These are phyloP conservation scores for Triplophysa tibetana DNA, from an alignment of 2,113 vertebrate species.

Conservation along the genomic window DNA sequence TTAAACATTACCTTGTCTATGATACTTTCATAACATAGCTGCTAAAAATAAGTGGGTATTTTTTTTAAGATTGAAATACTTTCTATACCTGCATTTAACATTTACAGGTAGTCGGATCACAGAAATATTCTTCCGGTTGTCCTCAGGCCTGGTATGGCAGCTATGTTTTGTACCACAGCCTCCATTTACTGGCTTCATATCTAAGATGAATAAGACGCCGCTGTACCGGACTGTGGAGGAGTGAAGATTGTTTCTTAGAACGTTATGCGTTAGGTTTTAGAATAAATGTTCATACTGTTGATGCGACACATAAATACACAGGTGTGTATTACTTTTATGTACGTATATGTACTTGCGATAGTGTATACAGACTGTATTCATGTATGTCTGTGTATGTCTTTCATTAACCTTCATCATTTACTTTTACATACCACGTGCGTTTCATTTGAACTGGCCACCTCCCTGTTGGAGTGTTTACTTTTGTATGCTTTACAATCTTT, in stretches of 20 bases:
- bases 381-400: background rate
- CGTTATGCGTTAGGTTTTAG: background rate
- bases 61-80: background rate
- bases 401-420: no score
- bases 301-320: no score
- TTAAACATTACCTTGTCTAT: background rate
- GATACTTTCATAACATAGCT: background rate
- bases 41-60: background rate
- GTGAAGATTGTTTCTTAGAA: background rate
- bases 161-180: background rate
- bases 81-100: background rate
- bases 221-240: background rate
- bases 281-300: no score
- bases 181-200: background rate
- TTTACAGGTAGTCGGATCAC: no score
- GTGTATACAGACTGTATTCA: background rate
- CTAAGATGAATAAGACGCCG: background rate
- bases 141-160: background rate
- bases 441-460: slow-evolving; percentile 28
- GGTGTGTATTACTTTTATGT: no score
- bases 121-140: no score
- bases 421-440: background rate
- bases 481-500: slow-evolving; percentile 7
- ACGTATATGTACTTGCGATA: background rate
- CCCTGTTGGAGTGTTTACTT: slow-evolving; percentile 26